These are phyloP conservation scores for Xestoiulus laeticollis DNA, from an alignment of 2,888 invertebrate genomes.

Conservation along the genomic window DNA sequence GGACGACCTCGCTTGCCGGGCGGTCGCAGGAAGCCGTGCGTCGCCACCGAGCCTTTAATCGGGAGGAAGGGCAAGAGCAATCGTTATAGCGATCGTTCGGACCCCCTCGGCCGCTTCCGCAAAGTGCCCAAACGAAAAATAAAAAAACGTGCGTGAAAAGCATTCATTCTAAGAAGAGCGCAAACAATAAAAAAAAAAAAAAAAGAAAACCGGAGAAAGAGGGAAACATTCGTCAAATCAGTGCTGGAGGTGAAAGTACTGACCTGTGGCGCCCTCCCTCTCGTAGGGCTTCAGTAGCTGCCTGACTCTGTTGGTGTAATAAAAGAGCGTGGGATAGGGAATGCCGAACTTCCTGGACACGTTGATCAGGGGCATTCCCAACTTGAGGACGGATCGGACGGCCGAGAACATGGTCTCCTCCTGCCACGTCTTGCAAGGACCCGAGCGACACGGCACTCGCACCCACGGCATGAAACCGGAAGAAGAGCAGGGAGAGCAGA, in stretches of 20 bases:
- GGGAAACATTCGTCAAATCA: too few species aligned
- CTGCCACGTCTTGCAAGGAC: slow-evolving; percentile 56
- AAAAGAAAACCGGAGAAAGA: neutral
- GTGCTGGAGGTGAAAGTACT: slow-evolving; percentile 45
- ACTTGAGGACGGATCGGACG: slow-evolving; percentile 55
- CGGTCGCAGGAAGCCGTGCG: slow-evolving; percentile 38
- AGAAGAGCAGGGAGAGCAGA: neutral
- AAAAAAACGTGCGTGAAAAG: neutral
- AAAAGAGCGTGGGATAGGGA: slow-evolving; percentile 56
- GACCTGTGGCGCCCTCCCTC: slow-evolving; percentile 49
- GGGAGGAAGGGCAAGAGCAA: neutral
- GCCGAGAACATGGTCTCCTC: slow-evolving; percentile 56
- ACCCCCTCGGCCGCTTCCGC: neutral
- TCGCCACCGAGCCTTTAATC: neutral
- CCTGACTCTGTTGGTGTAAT: slow-evolving; percentile 56
- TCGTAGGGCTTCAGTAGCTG: slow-evolving; percentile 56
- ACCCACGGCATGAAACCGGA: slow-evolving; percentile 51
- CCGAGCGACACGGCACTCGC: slow-evolving; percentile 54
- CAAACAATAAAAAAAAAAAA: too few species aligned
- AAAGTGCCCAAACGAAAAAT: neutral
- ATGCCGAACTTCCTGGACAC: slow-evolving; percentile 55
- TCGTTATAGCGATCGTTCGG: neutral
- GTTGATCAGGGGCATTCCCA: slow-evolving; percentile 55
- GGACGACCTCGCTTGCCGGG: slow-evolving; percentile 55
- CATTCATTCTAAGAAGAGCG: neutral